Percentiles rank a stretch among this genome's conserved stretches.
phyloP scores from a whole-genome alignment of 2,797 vertebrate species.

The Sebastes cheni region DNA sequence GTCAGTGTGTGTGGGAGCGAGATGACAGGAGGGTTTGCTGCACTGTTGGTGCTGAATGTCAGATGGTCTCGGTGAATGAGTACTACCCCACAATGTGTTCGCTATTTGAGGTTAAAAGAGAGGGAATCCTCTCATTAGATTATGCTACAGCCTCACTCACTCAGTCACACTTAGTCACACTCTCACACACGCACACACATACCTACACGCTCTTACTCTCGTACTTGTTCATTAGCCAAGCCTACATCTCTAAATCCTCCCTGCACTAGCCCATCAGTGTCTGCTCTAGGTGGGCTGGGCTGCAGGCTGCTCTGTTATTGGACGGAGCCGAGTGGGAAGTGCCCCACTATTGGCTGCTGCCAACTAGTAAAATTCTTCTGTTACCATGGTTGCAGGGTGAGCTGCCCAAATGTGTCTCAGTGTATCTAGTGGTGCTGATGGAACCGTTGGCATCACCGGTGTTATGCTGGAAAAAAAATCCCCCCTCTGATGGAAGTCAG shows the following conservation, averaged over 20 bases:
- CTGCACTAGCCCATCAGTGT: constrained; percentile 70
- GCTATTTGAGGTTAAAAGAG: constrained; percentile 43
- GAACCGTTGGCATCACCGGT: constrained; percentile 71
- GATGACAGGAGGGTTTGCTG: constrained; percentile 45
- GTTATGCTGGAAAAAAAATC: constrained; percentile 52
- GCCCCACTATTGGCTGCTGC: constrained; percentile 83
- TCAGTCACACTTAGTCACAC: constrained; percentile 13
- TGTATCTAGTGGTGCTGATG: constrained; percentile 78
- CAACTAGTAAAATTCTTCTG: constrained; percentile 87
- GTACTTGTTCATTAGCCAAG: constrained; percentile 66
- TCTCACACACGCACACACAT: constrained; percentile 27
- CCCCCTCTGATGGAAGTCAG: constrained; percentile 61
- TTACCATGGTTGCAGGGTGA: constrained; percentile 89
- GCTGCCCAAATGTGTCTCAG: constrained; percentile 85
- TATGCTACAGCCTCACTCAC: constrained; percentile 52
- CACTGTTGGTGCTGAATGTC: constrained; percentile 50
- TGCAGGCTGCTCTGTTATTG: constrained; percentile 81
- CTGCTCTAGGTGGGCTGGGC: constrained; percentile 82
- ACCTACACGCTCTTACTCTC: constrained; percentile 42
- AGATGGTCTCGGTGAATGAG: constrained; percentile 53
- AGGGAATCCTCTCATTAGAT: constrained; percentile 74
- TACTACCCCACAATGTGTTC: constrained; percentile 42
- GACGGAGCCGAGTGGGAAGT: constrained; percentile 80
- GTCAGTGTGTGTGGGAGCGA: constrained; percentile 1
- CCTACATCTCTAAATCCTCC: constrained; percentile 65